These are phyloP conservation scores for Leptopilina syphax DNA, from an alignment of 2,888 invertebrate genomes.

Conservation along the genomic window DNA sequence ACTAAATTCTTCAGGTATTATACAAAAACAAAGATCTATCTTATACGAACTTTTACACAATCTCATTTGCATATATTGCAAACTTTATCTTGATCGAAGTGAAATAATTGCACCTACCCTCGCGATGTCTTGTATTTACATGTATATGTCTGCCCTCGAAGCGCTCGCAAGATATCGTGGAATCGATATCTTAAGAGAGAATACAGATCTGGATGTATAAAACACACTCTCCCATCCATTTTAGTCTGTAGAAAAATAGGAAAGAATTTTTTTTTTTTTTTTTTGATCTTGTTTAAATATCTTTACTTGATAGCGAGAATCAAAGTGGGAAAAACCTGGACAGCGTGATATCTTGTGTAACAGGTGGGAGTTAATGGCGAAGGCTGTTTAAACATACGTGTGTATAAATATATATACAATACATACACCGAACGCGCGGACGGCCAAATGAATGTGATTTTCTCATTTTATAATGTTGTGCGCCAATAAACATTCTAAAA, in stretches of 20 bases:
- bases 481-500: constrained; percentile 19
- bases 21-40: constrained; percentile 4
- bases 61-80: constrained; percentile 20
- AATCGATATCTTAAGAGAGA: not conserved
- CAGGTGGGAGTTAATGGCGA: constrained; percentile 57
- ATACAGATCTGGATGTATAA: not conserved
- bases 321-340: constrained; percentile 78
- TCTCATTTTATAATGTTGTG: not conserved
- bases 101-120: constrained; percentile 12
- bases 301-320: constrained; percentile 1
- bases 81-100: constrained; percentile 16
- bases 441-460: constrained; percentile 20
- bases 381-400: constrained; percentile 41
- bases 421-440: not conserved
- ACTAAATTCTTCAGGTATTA: not conserved
- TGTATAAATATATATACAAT: not conserved
- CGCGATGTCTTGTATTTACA: not conserved
- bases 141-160: not conserved
- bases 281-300: not conserved
- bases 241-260: not conserved
- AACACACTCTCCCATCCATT: not conserved
- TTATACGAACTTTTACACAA: not conserved
- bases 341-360: constrained; percentile 70
- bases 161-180: not conserved
- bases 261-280: not conserved